Percentiles rank a stretch among this genome's conserved stretches.
Evolutionary conservation across 2,113 vertebrate species (phyloP).

Genomic region (Lontra canadensis): DNA sequence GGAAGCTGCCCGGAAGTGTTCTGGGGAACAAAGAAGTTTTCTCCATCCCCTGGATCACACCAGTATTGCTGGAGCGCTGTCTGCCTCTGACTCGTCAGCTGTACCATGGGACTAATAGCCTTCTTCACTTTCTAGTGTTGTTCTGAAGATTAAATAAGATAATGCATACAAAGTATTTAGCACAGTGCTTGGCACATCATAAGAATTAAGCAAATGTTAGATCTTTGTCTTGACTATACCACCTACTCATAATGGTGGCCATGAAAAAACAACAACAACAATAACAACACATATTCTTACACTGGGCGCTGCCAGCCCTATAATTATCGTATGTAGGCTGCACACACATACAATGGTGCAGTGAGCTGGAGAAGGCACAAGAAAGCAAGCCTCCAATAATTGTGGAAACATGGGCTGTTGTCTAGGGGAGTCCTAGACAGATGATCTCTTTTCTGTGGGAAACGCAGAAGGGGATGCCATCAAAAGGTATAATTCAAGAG

Average conservation of each 20-base stretch:
- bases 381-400: neutral
- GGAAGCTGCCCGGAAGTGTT: neutral
- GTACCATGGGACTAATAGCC: neutral
- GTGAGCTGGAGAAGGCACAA: neutral
- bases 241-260: neutral
- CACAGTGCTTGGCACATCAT: conserved; percentile 6
- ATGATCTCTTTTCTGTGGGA: neutral
- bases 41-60: neutral
- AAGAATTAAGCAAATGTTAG: conserved; percentile 20
- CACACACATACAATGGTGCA: neutral
- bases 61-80: neutral
- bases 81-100: neutral
- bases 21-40: neutral
- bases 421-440: neutral
- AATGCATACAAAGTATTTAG: conserved; percentile 9
- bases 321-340: conserved; percentile 3
- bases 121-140: neutral
- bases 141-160: conserved; percentile 37
- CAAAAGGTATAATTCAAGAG: neutral
- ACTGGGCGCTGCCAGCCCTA: neutral
- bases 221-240: neutral
- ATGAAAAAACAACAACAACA: neutral
- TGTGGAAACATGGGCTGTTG: neutral
- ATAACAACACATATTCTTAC: neutral
- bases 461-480: neutral